Percentiles rank a stretch among this genome's conserved stretches.
Conservation (phyloP, 2,113 vertebrate genomes). For the Cheilinus undulatus region DNA sequence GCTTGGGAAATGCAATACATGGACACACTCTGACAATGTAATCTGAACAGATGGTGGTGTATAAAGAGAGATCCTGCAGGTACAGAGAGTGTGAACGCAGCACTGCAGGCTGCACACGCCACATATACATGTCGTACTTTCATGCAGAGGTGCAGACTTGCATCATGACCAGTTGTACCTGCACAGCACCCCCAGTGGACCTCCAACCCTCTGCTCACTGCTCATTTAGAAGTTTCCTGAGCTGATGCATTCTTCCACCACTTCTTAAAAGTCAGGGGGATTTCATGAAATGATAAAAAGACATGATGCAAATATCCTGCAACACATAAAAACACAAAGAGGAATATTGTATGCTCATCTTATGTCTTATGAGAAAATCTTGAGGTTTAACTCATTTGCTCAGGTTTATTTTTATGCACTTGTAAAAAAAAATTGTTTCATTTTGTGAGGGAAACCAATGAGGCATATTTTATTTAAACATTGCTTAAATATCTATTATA, state of each 20-base stretch:
- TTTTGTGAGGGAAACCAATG: too few relatives aligned
- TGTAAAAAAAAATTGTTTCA: too few relatives aligned
- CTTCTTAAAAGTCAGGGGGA: neutral
- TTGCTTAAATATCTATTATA: too few relatives aligned
- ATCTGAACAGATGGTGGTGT: too few relatives aligned
- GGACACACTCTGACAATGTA: too few relatives aligned
- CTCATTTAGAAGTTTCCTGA: neutral
- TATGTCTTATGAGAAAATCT: too few relatives aligned
- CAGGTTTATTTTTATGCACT: too few relatives aligned
- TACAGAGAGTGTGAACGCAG: constrained; percentile 1
- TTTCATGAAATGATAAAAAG: neutral
- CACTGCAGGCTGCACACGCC: neutral
- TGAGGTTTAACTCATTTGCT: too few relatives aligned
- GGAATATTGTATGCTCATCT: too few relatives aligned
- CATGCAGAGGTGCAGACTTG: neutral
- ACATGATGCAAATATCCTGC: neutral
- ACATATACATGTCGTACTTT: neutral
- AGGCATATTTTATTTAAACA: too few relatives aligned
- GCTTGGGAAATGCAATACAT: too few relatives aligned
- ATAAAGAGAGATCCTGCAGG: neutral
- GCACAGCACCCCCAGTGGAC: neutral
- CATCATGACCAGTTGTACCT: neutral
- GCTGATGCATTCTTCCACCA: neutral
- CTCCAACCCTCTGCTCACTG: neutral
- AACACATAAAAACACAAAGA: neutral